Evolutionary conservation across 2,113 vertebrate species (phyloP).

Genomic region (rat (Rattus norvegicus)): DNA sequence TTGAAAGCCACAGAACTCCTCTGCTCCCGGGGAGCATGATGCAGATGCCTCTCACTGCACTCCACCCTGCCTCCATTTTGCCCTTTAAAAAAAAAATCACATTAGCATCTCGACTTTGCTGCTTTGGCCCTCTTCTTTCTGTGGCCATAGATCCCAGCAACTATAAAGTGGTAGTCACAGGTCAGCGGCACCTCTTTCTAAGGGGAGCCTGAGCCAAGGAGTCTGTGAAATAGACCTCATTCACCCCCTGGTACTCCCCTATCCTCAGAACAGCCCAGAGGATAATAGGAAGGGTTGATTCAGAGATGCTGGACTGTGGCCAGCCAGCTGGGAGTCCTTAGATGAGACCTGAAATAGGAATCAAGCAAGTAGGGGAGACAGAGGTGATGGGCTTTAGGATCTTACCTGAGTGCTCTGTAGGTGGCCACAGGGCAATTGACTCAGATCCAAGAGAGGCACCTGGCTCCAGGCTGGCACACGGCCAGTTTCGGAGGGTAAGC

Average conservation of each 20-base stretch:
- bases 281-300: slow-evolving; percentile 72
- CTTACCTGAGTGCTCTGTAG: slow-evolving; percentile 87
- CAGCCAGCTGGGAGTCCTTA: slow-evolving; percentile 88
- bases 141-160: neutral
- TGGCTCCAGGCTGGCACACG: slow-evolving; percentile 85
- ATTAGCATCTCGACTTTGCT: neutral
- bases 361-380: slow-evolving; percentile 74
- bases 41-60: neutral
- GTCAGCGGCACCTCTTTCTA: slow-evolving; percentile 18
- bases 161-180: slow-evolving; percentile 40
- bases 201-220: slow-evolving; percentile 54
- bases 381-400: slow-evolving; percentile 83
- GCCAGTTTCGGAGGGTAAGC: slow-evolving; percentile 85
- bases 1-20: neutral
- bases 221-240: slow-evolving; percentile 6
- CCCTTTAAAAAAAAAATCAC: neutral
- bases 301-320: slow-evolving; percentile 78
- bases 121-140: neutral
- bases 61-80: neutral
- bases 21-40: neutral
- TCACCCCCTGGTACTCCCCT: slow-evolving; percentile 63
- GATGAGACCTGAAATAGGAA: slow-evolving; percentile 82
- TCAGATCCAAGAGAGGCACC: slow-evolving; percentile 88
- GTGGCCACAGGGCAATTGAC: slow-evolving; percentile 89
- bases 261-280: slow-evolving; percentile 55